Base-by-base conservation (phyloP, 2,113 vertebrate genomes). In the Equus przewalskii region DNA sequence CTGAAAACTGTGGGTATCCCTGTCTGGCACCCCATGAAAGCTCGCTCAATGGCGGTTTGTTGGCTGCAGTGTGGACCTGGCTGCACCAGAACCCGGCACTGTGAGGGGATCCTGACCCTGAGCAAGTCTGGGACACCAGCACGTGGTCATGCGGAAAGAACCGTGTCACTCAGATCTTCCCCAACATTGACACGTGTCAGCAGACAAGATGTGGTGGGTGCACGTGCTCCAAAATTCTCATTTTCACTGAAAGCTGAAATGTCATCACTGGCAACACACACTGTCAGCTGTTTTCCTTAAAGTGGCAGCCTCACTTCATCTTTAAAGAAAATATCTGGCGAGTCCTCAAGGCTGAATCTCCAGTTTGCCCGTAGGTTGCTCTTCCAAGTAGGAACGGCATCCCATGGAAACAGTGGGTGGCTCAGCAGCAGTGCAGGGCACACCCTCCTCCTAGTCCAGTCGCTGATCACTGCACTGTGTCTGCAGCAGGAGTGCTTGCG, bases 181-280 rank as follows among this genome's bases (percentile, higher is more conserved):
- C 9, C 1, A 4, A 4, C 9, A 46, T 3, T 5, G 28, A 10
- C 14, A 4, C 2, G 4, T 22, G 81, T 24, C n/a, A 14, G 6
- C 21, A 62, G 44, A 65, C 58, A 30, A 5, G 10, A 14, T 1
- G 1, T 1, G 1, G 6, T 13, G 28, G 10, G 21, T 3, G 0
- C 54, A 3, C 1, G 0, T 4, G 22, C 15, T 49, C 60, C 41
- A 21, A 26, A 60, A 22, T 1, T 9, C 41, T 12, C 5, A 10
- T 14, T 49, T 24, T 44, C 73, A 78, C 36, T 11, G n/a, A 56
- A 33, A 81, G 82, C 28, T n/a, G 22, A 26, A n/a, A 46, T 26
- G 28, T 33, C n/a, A 24, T 19, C 30, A 2, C 21, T n/a, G 65
- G 49, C 28, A 36, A 82, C 41, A 44, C 56, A 41, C 12, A 1